A percentile compares a stretch with the other conserved stretches of the same genome.
These are phyloP conservation scores for Scelioninae gen. 1 DNA, from an alignment of 2,888 invertebrate species.

Conservation along the genomic window DNA sequence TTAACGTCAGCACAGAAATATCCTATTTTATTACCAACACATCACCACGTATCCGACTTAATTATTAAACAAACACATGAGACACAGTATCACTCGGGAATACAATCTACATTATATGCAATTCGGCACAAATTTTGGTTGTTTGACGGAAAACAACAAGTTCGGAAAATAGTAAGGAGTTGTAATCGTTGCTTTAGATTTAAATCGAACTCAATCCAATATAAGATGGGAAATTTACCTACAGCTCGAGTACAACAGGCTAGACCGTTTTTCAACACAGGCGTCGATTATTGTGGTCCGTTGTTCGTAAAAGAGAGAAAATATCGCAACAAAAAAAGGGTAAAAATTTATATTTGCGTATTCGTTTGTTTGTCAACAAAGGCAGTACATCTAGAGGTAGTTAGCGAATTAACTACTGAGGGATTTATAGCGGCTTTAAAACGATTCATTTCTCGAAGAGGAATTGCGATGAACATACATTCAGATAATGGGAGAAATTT, in stretches of 20 bases:
- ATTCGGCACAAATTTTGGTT: neutral
- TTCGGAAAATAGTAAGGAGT: neutral
- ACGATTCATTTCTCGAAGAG: constrained; percentile 69
- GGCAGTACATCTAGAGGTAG: constrained; percentile 78
- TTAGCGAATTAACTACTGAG: constrained; percentile 74
- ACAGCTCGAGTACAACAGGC: neutral
- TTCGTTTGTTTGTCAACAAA: constrained; percentile 77
- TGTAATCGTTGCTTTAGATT: neutral
- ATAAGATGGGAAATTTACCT: constrained; percentile 1
- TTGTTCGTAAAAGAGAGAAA: constrained; percentile 71
- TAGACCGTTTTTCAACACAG: neutral
- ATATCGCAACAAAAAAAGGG: constrained; percentile 51
- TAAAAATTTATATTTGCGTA: constrained; percentile 64
- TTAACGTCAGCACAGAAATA: too few species aligned
- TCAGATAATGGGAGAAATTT: too few species aligned
- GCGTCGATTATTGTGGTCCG: constrained; percentile 70
- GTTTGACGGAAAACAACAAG: neutral
- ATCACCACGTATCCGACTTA: constrained; percentile 38
- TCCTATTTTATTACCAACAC: constrained; percentile 18
- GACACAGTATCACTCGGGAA: neutral
- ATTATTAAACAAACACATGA: constrained; percentile 14
- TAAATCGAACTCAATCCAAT: neutral
- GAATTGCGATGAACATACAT: too few species aligned
- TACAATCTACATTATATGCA: neutral
- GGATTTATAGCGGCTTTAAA: constrained; percentile 76